Evolutionary conservation across 2,888 invertebrate genomes (phyloP).

Genomic region (Diploptera punctata): DNA sequence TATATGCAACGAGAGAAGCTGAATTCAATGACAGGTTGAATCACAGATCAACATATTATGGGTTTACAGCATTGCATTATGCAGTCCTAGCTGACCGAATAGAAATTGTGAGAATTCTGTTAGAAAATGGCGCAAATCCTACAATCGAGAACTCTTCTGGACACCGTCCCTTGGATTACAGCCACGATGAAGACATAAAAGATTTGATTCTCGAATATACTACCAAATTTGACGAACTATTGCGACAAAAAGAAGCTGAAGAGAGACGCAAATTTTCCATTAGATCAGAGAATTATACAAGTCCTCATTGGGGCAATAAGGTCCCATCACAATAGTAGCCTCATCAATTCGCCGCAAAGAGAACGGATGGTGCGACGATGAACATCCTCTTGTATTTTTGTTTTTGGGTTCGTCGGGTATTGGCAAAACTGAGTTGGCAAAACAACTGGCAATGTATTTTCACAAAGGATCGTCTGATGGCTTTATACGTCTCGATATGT

Average conservation of each 20-base stretch:
- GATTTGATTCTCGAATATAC: constrained; percentile 66
- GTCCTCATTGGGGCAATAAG: constrained; percentile 86
- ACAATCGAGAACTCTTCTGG: constrained; percentile 78
- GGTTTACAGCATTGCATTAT: constrained; percentile 90
- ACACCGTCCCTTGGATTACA: constrained; percentile 76
- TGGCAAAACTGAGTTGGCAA: constrained; percentile 93
- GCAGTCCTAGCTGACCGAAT: constrained; percentile 78
- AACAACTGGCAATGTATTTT: constrained; percentile 86
- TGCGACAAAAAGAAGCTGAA: constrained; percentile 72
- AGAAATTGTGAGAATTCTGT: constrained; percentile 66
- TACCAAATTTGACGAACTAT: constrained; percentile 58
- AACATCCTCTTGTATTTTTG: constrained; percentile 89
- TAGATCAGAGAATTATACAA: constrained; percentile 84
- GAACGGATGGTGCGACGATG: constrained; percentile 93
- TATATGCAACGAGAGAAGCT: constrained; percentile 73
- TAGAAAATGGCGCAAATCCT: constrained; percentile 78
- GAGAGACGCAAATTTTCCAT: constrained; percentile 80
- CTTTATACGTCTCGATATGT: constrained; percentile 94
- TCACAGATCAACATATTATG: constrained; percentile 77
- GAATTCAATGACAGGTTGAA: constrained; percentile 79
- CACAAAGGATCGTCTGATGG: constrained; percentile 76
- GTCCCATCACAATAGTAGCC: constrained; percentile 78
- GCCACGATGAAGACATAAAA: constrained; percentile 68
- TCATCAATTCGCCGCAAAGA: constrained; percentile 88
- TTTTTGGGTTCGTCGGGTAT: constrained; percentile 93